phyloP scores from a whole-genome alignment of 2,888 invertebrate genomes.

The Spialia ferax region DNA sequence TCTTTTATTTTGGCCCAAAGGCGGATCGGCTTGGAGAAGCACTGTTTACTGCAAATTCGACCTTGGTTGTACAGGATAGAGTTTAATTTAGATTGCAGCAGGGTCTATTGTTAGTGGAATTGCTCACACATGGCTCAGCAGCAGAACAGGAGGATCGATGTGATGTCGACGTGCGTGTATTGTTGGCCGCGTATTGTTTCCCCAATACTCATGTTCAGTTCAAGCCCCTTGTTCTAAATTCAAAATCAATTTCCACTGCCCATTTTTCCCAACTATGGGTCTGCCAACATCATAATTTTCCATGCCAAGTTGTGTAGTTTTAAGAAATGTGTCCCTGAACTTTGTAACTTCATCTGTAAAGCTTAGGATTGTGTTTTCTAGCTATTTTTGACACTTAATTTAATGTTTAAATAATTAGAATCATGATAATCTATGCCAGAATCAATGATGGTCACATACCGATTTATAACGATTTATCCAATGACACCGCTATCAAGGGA shows the following conservation, averaged over 20 bases:
- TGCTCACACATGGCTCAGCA: constrained; percentile 30
- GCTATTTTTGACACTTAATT: too few species aligned
- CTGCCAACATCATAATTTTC: neutral
- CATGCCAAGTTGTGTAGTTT: constrained; percentile 12
- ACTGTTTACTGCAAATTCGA: constrained; percentile 1
- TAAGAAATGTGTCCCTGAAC: neutral
- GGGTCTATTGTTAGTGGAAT: constrained; percentile 12
- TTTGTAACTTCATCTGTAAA: too few species aligned
- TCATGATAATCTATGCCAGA: too few species aligned
- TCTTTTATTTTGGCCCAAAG: constrained; percentile 36
- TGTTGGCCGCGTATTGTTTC: constrained; percentile 48
- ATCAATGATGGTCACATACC: too few species aligned
- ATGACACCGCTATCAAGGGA: too few species aligned
- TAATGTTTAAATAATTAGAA: too few species aligned
- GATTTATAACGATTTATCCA: too few species aligned
- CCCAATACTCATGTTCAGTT: constrained; percentile 44
- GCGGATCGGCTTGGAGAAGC: constrained; percentile 7
- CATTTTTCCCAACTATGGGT: constrained; percentile 2
- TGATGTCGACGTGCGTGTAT: constrained; percentile 44
- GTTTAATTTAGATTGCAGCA: neutral
- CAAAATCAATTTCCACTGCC: constrained; percentile 28
- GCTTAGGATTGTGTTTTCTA: too few species aligned
- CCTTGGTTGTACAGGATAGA: constrained; percentile 5
- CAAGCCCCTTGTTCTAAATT: constrained; percentile 37
- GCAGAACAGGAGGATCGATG: constrained; percentile 36